Percentiles rank a stretch among this genome's conserved stretches.
phyloP scores from a whole-genome alignment of 2,797 vertebrate species.

The Chloroceryle inda region DNA sequence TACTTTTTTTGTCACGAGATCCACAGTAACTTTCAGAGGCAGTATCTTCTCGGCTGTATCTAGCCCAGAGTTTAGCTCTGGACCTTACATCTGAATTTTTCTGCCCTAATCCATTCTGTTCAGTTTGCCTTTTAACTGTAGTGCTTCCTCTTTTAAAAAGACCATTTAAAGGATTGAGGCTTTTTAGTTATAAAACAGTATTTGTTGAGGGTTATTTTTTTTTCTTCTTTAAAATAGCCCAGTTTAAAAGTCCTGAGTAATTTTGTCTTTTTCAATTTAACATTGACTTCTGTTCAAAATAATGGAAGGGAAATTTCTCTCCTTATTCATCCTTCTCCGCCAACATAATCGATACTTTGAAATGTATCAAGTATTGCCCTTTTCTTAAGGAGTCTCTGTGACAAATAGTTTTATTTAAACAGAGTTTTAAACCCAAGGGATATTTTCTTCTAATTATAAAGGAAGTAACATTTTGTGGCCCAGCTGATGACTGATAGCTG shows the following conservation, averaged over 20 bases:
- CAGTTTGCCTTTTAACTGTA: background rate
- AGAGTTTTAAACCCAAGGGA: background rate
- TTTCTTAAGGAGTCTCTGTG: background rate
- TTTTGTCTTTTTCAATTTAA: background rate
- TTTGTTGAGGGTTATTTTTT: background rate
- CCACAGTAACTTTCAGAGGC: background rate
- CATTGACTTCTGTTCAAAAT: background rate
- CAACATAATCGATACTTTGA: background rate
- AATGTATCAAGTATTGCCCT: background rate
- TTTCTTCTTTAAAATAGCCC: background rate
- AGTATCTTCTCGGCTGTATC: background rate
- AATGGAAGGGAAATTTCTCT: background rate
- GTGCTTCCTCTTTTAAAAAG: conserved; percentile 29
- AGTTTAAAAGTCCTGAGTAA: background rate
- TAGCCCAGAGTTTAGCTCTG: conserved; percentile 7
- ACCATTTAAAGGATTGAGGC: background rate
- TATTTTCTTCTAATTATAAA: conserved; percentile 17
- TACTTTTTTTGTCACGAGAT: background rate
- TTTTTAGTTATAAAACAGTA: background rate
- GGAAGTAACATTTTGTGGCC: background rate
- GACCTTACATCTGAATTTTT: background rate
- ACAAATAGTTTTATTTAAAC: conserved; percentile 5
- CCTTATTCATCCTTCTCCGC: background rate
- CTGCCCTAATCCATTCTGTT: background rate
- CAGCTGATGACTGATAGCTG: background rate